A percentile compares a stretch with the other conserved stretches of the same genome.
Evolutionary conservation across 2,888 invertebrate genomes (phyloP).

Genomic region (Maniola hyperantus): DNA sequence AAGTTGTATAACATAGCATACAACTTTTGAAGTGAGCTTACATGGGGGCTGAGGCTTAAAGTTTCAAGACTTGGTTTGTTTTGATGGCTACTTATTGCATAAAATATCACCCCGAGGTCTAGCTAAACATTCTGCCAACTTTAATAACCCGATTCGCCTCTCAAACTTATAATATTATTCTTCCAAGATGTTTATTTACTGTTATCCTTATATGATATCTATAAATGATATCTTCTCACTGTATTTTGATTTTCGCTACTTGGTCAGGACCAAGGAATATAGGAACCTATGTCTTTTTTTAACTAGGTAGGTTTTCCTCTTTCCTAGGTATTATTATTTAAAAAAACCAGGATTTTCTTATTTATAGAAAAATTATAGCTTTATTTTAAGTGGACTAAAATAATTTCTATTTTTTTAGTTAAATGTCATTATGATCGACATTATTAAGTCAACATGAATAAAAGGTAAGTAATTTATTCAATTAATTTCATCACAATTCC

Average conservation of each 20-base stretch:
- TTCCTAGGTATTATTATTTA: neutral
- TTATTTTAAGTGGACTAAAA: neutral
- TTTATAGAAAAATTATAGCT: slow-evolving; percentile 24
- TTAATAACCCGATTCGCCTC: neutral
- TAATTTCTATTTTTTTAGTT: neutral
- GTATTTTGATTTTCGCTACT: neutral
- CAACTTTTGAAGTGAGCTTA: neutral
- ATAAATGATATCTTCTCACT: neutral
- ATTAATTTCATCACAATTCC: too few species aligned
- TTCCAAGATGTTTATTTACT: neutral
- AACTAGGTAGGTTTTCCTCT: neutral
- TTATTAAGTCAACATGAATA: neutral
- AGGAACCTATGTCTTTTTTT: neutral
- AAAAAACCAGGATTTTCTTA: slow-evolving; percentile 25
- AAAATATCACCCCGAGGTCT: neutral
- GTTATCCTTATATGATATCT: neutral
- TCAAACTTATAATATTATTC: neutral
- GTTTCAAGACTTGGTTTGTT: neutral
- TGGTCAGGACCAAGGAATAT: too few species aligned
- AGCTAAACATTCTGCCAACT: slow-evolving; percentile 11
- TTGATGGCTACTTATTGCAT: neutral
- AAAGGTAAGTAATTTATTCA: neutral
- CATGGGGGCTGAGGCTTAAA: neutral
- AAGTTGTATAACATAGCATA: neutral
- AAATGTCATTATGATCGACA: neutral